Base-by-base conservation (phyloP, 2,888 invertebrate genomes). In the Diaprepes abbreviatus region DNA sequence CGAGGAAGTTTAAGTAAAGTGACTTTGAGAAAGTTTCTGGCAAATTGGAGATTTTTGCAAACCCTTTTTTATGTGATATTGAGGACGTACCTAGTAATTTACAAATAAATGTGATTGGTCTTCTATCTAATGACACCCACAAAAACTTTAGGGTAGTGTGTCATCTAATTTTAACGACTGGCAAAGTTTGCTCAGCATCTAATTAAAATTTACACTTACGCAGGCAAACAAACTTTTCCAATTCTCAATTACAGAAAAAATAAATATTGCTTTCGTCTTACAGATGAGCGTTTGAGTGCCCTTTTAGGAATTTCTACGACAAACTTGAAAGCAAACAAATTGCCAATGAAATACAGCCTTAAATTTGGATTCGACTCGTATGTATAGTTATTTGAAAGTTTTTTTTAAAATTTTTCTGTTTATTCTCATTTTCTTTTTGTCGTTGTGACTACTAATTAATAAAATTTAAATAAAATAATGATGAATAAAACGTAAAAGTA, bases 231-330 rank as follows among this genome's bases (percentile, higher is more conserved):
- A 45, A 45, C 54, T n/a, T 66, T 58, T 67, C 55, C 40, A 62
- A 55, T 36, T 48, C 28, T 62, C n/a, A 67, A 67, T 67, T 62
- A 62, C 45, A 52, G 50, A 67, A 60, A 66, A 60, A 59, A 48
- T 43, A 66, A 66, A 66, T 38, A 66, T 35, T 31, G 50, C 21
- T 38, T 43, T 17, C 21, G 59, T 10, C 31, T 67, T 24, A 54
- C 62, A 40, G 43, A 62, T 67, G 40, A 57, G 48, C 54, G 54
- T 45, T 43, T 16, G 33, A 28, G 12, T 1, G 43, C 43, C 4
- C 19, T 45, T n/a, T 21, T 21, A 40, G 2, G 40, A n/a, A 6
- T 45, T n/a, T 1, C 43, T 9, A 45, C 43, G 9, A 5, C 21
- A 45, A 21, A 45, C 3, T 7, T 45, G 19, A 3, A 19, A 45